A percentile compares a stretch with the other conserved stretches of the same genome.
phyloP scores from a whole-genome alignment of 2,113 vertebrate genomes.

The Triplophysa tibetana region DNA sequence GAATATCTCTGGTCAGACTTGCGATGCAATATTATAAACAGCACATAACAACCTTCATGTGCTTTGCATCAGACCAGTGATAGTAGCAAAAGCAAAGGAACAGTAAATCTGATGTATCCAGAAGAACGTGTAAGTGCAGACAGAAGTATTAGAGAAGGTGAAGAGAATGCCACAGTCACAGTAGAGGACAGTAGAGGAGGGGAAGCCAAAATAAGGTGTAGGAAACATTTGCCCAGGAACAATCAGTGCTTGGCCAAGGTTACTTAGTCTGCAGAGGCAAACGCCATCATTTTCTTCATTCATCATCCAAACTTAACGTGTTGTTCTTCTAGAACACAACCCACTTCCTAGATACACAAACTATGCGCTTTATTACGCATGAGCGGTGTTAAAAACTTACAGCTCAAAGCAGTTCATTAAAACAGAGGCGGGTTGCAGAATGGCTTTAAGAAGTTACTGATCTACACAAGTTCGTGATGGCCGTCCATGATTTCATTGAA shows the following conservation, averaged over 20 bases:
- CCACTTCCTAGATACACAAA: slow-evolving; percentile 13
- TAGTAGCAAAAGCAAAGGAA: slow-evolving; percentile 15
- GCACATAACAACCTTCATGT: background rate
- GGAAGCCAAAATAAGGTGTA: slow-evolving; percentile 55
- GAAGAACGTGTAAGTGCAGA: slow-evolving; percentile 5
- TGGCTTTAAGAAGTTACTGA: no score
- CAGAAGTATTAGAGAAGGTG: slow-evolving; percentile 33
- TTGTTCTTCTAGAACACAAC: slow-evolving; percentile 40
- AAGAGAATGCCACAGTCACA: slow-evolving; percentile 21
- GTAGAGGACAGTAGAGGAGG: slow-evolving; percentile 41
- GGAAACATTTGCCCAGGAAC: slow-evolving; percentile 73
- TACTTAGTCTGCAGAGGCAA: slow-evolving; percentile 78
- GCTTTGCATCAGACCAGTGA: background rate
- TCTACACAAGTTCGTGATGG: no score
- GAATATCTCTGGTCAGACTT: background rate
- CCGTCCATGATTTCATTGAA: no score
- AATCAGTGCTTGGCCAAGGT: slow-evolving; percentile 76
- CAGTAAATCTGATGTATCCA: background rate
- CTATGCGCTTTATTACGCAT: slow-evolving; percentile 18
- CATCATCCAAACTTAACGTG: slow-evolving; percentile 69
- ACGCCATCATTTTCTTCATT: slow-evolving; percentile 70
- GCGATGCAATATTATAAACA: background rate
- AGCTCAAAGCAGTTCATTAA: background rate
- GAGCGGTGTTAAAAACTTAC: background rate
- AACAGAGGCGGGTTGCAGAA: background rate